Conservation (phyloP, 2,888 invertebrate genomes). For the Leptarthrus brevirostris region DNA sequence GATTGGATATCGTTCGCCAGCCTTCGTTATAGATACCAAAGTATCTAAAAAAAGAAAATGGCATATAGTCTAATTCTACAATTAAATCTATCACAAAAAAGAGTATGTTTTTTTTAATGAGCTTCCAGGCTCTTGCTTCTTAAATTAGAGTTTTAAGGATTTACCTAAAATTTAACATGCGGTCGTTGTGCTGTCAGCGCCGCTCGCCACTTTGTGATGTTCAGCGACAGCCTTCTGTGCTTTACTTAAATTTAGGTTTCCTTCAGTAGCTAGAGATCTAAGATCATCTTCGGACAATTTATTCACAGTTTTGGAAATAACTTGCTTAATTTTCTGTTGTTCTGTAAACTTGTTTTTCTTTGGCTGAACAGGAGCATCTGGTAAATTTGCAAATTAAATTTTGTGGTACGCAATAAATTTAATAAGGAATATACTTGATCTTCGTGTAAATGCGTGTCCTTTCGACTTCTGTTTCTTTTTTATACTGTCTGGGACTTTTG, state of each 20-base stretch:
- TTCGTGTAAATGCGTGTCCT: constrained; percentile 68
- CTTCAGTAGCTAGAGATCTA: constrained; percentile 69
- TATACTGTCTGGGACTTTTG: constrained; percentile 68
- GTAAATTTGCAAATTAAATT: too few species aligned
- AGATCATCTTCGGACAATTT: constrained; percentile 73
- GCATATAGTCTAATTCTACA: too few species aligned
- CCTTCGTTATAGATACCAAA: too few species aligned
- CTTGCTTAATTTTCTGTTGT: constrained; percentile 72
- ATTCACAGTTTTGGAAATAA: constrained; percentile 73
- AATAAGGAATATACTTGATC: constrained; percentile 73
- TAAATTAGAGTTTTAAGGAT: too few species aligned
- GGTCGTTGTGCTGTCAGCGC: too few species aligned
- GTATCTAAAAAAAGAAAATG: too few species aligned
- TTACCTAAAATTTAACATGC: too few species aligned
- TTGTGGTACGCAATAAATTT: too few species aligned
- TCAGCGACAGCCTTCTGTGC: constrained; percentile 69
- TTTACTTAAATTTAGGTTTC: constrained; percentile 68
- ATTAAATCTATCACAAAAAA: too few species aligned
- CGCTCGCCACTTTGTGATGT: constrained; percentile 13
- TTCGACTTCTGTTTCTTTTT: constrained; percentile 71
- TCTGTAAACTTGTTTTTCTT: constrained; percentile 73
- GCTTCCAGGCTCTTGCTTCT: too few species aligned
- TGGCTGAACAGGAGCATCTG: constrained; percentile 73
- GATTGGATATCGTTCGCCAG: too few species aligned
- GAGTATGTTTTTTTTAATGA: too few species aligned